Evolutionary conservation across 2,888 invertebrate species (phyloP).

Genomic region (Noctuana brunneofusca): DNA sequence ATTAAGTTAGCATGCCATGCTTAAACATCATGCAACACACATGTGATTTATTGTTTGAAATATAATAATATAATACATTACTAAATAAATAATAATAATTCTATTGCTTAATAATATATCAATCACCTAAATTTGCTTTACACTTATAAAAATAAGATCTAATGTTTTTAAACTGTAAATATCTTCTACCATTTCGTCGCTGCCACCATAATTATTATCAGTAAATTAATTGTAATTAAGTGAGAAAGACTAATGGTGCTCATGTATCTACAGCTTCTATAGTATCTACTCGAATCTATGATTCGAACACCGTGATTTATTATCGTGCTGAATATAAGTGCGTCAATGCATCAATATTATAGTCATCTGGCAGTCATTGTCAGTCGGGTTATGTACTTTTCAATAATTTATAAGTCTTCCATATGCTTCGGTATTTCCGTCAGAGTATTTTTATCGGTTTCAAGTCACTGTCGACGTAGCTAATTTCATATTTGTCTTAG

Average conservation of each 20-base stretch:
- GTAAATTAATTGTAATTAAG: conserved; percentile 31
- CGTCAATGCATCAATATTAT: conserved; percentile 11
- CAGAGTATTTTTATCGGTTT: conserved; percentile 20
- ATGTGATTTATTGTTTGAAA: conserved; percentile 41
- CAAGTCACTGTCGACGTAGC: conserved; percentile 37
- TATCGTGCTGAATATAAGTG: conserved; percentile 29
- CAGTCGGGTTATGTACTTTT: conserved; percentile 12
- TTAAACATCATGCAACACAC: conserved; percentile 72
- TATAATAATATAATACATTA: conserved; percentile 38
- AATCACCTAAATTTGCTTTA: conserved; percentile 24
- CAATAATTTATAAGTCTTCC: background rate
- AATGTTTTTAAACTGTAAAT: conserved; percentile 14
- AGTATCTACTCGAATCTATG: conserved; percentile 33
- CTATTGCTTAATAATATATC: conserved; percentile 20
- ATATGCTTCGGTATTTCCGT: conserved; percentile 2
- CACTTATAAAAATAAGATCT: background rate
- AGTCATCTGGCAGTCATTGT: conserved; percentile 16
- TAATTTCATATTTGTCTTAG: conserved; percentile 42
- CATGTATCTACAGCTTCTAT: conserved; percentile 32
- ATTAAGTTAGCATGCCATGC: conserved; percentile 80
- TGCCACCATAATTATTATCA: conserved; percentile 35
- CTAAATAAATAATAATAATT: conserved; percentile 17
- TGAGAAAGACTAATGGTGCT: conserved; percentile 31
- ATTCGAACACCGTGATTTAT: conserved; percentile 32
- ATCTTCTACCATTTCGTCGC: conserved; percentile 20